phyloP scores from a whole-genome alignment of 2,113 vertebrate genomes.

The Crotalus viridis region DNA sequence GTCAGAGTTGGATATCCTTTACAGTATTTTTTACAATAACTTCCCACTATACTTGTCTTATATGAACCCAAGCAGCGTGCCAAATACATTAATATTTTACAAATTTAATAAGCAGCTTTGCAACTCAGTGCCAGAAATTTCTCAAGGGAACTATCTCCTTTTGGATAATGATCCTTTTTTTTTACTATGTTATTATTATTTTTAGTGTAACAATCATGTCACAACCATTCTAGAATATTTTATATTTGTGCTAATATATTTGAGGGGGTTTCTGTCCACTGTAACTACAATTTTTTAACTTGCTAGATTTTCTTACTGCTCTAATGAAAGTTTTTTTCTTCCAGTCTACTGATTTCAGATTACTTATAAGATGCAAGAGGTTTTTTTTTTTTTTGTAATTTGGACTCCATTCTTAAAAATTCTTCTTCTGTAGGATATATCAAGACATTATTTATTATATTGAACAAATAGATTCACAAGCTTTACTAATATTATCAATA shows the following conservation, averaged over 20 bases:
- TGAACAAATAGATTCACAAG: not conserved
- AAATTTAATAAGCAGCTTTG: conserved; percentile 40
- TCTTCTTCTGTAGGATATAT: conserved; percentile 17
- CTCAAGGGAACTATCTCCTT: conserved; percentile 26
- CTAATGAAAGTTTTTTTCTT: conserved; percentile 38
- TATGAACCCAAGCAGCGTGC: conserved; percentile 30
- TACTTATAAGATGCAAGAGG: conserved; percentile 15
- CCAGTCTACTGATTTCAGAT: conserved; percentile 22
- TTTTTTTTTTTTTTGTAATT: not conserved
- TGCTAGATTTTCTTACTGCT: conserved; percentile 43
- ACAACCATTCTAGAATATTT: conserved; percentile 19
- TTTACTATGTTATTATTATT: conserved; percentile 36
- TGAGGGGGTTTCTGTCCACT: conserved; percentile 22
- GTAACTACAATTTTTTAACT: conserved; percentile 17
- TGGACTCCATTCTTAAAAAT: not conserved
- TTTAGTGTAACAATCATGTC: conserved; percentile 36
- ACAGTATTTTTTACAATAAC: conserved; percentile 41
- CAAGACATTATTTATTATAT: conserved; percentile 20
- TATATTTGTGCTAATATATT: conserved; percentile 25
- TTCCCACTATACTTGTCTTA: conserved; percentile 27
- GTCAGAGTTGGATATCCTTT: not conserved
- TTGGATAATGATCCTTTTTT: conserved; percentile 12
- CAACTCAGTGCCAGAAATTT: conserved; percentile 28
- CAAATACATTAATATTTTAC: conserved; percentile 53
- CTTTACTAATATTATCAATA: not conserved